Evolutionary conservation across 2,113 vertebrate genomes (phyloP).

Genomic region (Oenanthe melanoleuca): DNA sequence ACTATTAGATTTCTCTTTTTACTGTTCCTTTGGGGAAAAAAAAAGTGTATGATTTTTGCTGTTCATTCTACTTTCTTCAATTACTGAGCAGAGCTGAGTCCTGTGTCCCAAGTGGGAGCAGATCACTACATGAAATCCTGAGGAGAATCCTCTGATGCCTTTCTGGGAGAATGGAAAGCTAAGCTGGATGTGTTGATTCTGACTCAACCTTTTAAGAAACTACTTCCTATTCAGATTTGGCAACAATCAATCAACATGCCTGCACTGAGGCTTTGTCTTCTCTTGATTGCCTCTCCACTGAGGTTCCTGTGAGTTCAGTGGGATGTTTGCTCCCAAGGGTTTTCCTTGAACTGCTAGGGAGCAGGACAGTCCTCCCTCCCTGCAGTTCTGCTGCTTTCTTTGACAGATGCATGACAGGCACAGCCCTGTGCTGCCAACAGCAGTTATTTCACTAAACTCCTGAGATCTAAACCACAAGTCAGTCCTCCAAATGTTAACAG

Average conservation of each 20-base stretch:
- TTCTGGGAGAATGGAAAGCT: background rate
- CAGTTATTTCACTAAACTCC: background rate
- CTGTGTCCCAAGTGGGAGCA: background rate
- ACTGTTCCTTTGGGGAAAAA: background rate
- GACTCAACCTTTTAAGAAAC: background rate
- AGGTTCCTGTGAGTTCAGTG: background rate
- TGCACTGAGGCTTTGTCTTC: background rate
- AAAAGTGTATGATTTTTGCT: background rate
- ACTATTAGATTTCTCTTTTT: background rate
- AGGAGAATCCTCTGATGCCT: background rate
- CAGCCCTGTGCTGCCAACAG: background rate
- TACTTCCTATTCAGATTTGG: background rate
- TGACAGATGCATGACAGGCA: background rate
- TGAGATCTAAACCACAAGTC: conserved; percentile 20
- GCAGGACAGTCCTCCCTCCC: background rate
- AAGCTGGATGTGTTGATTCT: background rate
- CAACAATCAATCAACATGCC: background rate
- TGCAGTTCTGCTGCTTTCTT: background rate
- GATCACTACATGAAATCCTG: accelerated
- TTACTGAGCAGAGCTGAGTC: accelerated
- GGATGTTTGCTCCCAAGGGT: background rate
- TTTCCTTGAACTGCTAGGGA: background rate
- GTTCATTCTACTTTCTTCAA: background rate
- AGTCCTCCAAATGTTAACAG: conserved; percentile 50
- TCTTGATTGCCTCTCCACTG: background rate